Conservation (phyloP, 2,888 invertebrate genomes). For the Tanytarsus gracilentus region DNA sequence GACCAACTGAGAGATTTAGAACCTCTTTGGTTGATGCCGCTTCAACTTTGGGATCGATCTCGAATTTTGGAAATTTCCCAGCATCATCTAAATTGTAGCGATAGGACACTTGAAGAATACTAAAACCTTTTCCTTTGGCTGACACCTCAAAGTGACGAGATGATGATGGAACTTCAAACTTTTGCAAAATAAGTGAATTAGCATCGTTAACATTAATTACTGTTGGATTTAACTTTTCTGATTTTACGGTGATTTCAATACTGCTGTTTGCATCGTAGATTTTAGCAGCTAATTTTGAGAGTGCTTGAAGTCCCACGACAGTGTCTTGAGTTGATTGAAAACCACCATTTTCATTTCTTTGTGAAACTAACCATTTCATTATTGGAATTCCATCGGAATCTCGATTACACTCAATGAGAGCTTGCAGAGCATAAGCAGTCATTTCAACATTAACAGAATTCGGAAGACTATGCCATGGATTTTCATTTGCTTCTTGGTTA, state of each 20-base stretch:
- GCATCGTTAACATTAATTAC: constrained; percentile 60
- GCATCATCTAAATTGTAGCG: constrained; percentile 77
- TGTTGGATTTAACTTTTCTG: constrained; percentile 44
- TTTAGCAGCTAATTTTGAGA: constrained; percentile 51
- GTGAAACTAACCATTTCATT: constrained; percentile 56
- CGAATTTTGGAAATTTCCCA: constrained; percentile 77
- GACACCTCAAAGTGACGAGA: constrained; percentile 57
- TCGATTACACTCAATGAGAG: constrained; percentile 45
- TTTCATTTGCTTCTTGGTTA: constrained; percentile 45
- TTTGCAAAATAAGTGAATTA: constrained; percentile 75
- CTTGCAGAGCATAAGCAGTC: constrained; percentile 73
- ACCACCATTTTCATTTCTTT: constrained; percentile 52
- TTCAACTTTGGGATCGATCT: constrained; percentile 76
- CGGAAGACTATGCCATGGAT: constrained; percentile 53
- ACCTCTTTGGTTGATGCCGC: constrained; percentile 59
- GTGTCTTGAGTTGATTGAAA: constrained; percentile 64
- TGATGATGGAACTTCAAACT: constrained; percentile 47
- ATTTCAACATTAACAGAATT: constrained; percentile 64
- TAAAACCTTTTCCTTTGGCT: constrained; percentile 66
- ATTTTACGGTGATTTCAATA: constrained; percentile 38
- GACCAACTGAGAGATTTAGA: constrained; percentile 72
- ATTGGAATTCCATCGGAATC: constrained; percentile 41
- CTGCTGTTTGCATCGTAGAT: constrained; percentile 47
- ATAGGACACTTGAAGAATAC: constrained; percentile 67
- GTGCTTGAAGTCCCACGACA: constrained; percentile 55